phyloP scores from a whole-genome alignment of 2,113 vertebrate species.

The Tylochromis polylepis region DNA sequence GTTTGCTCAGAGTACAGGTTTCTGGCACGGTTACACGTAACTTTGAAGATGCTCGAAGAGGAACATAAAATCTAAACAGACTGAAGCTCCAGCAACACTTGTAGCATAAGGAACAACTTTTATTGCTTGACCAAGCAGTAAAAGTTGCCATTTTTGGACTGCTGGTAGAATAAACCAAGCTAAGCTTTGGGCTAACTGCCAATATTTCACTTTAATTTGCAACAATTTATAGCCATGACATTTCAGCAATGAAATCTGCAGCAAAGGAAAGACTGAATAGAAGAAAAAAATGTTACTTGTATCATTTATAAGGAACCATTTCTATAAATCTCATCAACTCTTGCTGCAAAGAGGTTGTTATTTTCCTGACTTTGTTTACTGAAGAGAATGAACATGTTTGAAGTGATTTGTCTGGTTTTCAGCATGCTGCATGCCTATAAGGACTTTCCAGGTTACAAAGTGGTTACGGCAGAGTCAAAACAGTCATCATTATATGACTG shows the following conservation, averaged over 20 bases:
- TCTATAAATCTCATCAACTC: not conserved
- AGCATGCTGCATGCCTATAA: not conserved
- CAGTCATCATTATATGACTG: not conserved
- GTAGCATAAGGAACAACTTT: not conserved
- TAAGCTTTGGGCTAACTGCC: not conserved
- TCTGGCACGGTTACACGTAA: not conserved
- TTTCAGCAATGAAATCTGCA: not conserved
- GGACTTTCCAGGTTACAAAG: not conserved
- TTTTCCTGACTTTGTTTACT: not conserved
- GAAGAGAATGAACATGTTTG: not conserved
- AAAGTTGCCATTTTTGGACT: not conserved
- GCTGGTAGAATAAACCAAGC: not conserved
- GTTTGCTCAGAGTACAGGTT: accelerated
- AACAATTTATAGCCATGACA: not conserved
- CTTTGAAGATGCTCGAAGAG: not conserved
- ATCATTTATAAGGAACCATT: not conserved
- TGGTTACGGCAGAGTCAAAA: not conserved
- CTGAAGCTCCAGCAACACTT: not conserved
- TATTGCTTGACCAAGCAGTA: not conserved
- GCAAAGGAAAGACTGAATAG: not conserved
- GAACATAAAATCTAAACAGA: not conserved
- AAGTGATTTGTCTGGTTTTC: not conserved
- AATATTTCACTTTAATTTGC: not conserved
- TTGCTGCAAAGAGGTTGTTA: not conserved
- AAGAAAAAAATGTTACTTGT: not conserved